Evolutionary conservation across 2,888 invertebrate genomes (phyloP), one percentile per base, ranked within the genome.

Genomic region (Parasteatoda lunata): DNA sequence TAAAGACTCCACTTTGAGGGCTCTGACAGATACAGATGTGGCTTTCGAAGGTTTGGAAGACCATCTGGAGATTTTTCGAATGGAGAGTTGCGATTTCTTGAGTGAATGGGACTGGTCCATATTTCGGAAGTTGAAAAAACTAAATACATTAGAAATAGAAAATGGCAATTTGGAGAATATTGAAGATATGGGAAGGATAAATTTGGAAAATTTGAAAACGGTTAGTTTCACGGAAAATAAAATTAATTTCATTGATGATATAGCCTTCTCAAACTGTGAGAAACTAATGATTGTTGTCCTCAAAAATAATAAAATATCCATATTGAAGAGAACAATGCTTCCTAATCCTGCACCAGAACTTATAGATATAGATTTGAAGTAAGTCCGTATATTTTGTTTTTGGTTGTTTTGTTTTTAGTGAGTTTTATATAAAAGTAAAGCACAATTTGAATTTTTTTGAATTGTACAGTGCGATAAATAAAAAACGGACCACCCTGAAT

Each of bases 11-110:
- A 11, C 59, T n/a, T n/a, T 79, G 8, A 49, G n/a, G 48, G n/a
- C 80, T 3, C 66, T 81, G 9, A 73, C 66, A 11, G 73, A 81
- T 47, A 73, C 72, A 0, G 80, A 72, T 15, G 9, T 52, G 11
- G 80, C 80, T 66, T 81, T 81, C 11, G 52, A 66, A 0, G 80
- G 80, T 8, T 49, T 81, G 6, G 73, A 81, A 73, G 52, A 81
- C 48, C 9, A 45, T 4, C 13, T 81, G 13, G 45, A 15, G 4
- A 48, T 47, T 49, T 4, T 81, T 9, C 45, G 45, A 9, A 52
- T 81, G 11, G 73, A 45, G 6, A 49, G 73, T 45, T 59, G 73
- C 52, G 15, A 64, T 13, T 51, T 81, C 2, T 13, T 81, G 30
- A 66, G 49, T 15, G 51, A 15, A 0, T 81, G 80, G 80, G 52